Percentiles rank a stretch among this genome's conserved stretches.
Evolutionary conservation across 2,888 invertebrate genomes (phyloP).

Genomic region (Arctia plantaginis): DNA sequence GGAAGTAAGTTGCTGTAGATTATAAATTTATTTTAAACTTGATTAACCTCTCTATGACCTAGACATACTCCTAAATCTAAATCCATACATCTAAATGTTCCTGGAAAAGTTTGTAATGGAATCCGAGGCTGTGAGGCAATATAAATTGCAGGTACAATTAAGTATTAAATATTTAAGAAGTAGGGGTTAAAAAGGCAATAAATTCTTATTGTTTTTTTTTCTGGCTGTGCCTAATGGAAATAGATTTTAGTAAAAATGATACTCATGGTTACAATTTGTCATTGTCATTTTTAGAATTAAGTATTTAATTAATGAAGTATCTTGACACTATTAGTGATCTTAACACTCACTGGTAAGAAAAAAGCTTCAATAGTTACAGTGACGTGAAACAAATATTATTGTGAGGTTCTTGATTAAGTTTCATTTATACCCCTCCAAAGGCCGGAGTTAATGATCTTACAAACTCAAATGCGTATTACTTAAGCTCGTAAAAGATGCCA

Average conservation of each 20-base stretch:
- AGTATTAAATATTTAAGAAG: not conserved
- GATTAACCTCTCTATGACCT: not conserved
- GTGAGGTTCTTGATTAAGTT: not conserved
- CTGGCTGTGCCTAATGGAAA: not conserved
- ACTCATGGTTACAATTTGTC: not conserved
- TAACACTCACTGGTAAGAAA: not conserved
- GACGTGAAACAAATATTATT: not conserved
- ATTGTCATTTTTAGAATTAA: not conserved
- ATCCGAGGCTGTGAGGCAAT: too few relatives aligned
- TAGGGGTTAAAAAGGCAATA: not conserved
- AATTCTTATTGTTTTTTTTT: not conserved
- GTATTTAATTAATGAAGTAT: not conserved
- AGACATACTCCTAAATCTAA: not conserved
- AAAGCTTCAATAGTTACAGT: not conserved
- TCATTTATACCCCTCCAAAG: not conserved
- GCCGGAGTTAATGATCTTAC: not conserved
- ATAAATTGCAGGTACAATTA: not conserved
- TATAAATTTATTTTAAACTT: not conserved
- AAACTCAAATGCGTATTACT: not conserved
- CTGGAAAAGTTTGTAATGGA: not conserved
- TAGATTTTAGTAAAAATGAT: not conserved
- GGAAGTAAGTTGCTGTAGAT: not conserved
- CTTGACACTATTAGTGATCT: not conserved
- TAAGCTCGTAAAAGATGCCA: not conserved
- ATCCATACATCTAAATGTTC: not conserved